Evolutionary conservation across 2,888 invertebrate genomes (phyloP).

Genomic region (Cryptosula pallasiana): DNA sequence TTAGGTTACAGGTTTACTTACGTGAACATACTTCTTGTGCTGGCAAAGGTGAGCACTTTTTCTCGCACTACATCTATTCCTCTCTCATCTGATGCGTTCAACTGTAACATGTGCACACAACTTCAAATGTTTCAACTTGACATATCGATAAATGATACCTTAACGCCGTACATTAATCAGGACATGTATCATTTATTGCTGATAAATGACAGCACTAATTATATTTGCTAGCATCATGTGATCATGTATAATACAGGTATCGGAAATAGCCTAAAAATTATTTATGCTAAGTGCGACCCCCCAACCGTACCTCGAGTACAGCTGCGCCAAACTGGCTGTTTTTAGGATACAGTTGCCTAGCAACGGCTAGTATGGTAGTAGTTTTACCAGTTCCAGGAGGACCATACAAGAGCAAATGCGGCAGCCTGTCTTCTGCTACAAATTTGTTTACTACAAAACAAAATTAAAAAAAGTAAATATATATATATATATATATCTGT

Average conservation of each 20-base stretch:
- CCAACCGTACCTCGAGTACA: slow-evolving; percentile 64
- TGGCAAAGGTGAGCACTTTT: slow-evolving; percentile 91
- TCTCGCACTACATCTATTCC: slow-evolving; percentile 92
- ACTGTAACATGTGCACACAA: too few species aligned
- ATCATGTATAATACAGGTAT: too few species aligned
- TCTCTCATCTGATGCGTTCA: slow-evolving; percentile 97
- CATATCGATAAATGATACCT: too few species aligned
- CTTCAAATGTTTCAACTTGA: too few species aligned
- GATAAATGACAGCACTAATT: too few species aligned
- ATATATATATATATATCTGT: background rate
- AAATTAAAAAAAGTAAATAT: background rate
- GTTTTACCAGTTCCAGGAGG: slow-evolving; percentile 97
- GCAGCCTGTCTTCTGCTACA: slow-evolving; percentile 83
- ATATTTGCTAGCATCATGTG: too few species aligned
- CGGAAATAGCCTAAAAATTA: too few species aligned
- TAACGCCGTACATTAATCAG: too few species aligned
- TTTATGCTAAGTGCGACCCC: too few species aligned
- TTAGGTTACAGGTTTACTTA: slow-evolving; percentile 31
- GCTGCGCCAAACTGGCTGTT: slow-evolving; percentile 80
- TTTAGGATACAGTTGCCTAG: slow-evolving; percentile 80
- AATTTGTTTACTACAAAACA: slow-evolving; percentile 56
- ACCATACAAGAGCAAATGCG: slow-evolving; percentile 93
- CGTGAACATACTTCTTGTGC: slow-evolving; percentile 89
- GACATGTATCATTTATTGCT: too few species aligned
- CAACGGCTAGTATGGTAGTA: slow-evolving; percentile 92